Evolutionary conservation across 2,888 invertebrate species (phyloP).

Genomic region (Sycophila texana): DNA sequence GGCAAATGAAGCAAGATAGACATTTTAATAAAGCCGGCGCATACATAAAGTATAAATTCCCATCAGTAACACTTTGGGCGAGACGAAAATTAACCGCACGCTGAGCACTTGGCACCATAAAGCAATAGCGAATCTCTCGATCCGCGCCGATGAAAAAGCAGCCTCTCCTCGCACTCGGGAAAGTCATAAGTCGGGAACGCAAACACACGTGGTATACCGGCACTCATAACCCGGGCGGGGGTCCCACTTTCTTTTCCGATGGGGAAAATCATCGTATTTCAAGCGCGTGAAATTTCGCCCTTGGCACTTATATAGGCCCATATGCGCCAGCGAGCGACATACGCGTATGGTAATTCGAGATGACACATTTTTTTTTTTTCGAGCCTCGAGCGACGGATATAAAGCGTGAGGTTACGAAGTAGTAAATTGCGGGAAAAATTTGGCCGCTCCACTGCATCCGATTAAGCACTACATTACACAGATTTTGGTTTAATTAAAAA

Average conservation of each 20-base stretch:
- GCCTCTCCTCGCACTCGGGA: neutral
- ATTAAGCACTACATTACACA: too few species aligned
- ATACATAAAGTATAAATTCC: neutral
- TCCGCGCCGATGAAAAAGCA: neutral
- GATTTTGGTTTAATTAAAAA: too few species aligned
- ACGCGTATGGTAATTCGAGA: constrained; percentile 47
- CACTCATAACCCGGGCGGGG: constrained; percentile 57
- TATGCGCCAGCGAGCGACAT: constrained; percentile 39
- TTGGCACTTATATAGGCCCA: constrained; percentile 51
- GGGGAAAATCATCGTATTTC: constrained; percentile 67
- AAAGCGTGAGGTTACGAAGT: neutral
- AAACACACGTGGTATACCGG: too few species aligned
- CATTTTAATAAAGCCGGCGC: neutral
- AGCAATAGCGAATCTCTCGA: neutral
- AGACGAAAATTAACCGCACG: neutral
- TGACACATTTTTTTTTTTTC: constrained; percentile 24
- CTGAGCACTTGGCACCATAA: constrained; percentile 40
- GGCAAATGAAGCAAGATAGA: too few species aligned
- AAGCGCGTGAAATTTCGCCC: constrained; percentile 45
- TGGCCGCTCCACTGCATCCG: too few species aligned
- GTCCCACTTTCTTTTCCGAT: constrained; percentile 58
- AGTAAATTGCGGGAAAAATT: too few species aligned
- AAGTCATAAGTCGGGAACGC: constrained; percentile 22
- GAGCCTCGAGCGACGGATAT: neutral
- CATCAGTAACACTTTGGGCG: neutral